Evolutionary conservation across 2,888 invertebrate species (phyloP), one percentile per base, ranked within the genome.

Genomic region (Catotricha subobsoleta): DNA sequence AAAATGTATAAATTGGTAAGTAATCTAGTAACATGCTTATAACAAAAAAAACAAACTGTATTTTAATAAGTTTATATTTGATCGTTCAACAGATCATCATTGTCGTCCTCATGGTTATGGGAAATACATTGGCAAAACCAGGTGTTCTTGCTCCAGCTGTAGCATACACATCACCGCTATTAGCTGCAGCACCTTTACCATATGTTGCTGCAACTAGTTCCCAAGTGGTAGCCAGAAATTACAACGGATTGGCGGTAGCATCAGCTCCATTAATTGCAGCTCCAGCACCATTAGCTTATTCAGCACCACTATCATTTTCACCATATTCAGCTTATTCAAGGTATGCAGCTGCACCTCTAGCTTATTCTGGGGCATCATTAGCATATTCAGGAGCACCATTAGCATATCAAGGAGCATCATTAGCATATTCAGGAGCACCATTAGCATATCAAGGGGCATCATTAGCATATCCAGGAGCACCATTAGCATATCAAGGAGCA

Each of bases 181-280:
- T 49, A 3, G 48, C 51, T 8, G 51, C 58, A 10, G 53, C 54
- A 10, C 53, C 54, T n/a, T n/a, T n/a, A n/a, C n/a, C n/a, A 1
- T 44, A 65, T 20, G 68, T 71, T 3, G 71, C 72, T 0, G 68
- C 72, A 4, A 64, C 66, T 47, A 73, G 72, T 52, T 72, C 71
- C 16, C 73, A 74, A 52, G 68, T 69, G 30, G 54, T 73, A 48
- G 67, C 71, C 6, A 62, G 71, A 44, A 71, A 69, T 49, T 70
- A 67, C 57, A 71, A 73, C 49, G 68, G 69, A 9, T 51, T 71
- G 13, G 71, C 69, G 15, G n/a, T n/a, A n/a, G 56, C 60, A 30
- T 52, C 54, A 44, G 52, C 40, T 47, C 56, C 60, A 19, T 50
- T 54, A 12, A 54, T 52, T 10, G 51, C 54, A 3, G 47, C 54